These are phyloP conservation scores for Peromyscus nudipes DNA, from an alignment of 2,797 vertebrate genomes.

Conservation along the genomic window DNA sequence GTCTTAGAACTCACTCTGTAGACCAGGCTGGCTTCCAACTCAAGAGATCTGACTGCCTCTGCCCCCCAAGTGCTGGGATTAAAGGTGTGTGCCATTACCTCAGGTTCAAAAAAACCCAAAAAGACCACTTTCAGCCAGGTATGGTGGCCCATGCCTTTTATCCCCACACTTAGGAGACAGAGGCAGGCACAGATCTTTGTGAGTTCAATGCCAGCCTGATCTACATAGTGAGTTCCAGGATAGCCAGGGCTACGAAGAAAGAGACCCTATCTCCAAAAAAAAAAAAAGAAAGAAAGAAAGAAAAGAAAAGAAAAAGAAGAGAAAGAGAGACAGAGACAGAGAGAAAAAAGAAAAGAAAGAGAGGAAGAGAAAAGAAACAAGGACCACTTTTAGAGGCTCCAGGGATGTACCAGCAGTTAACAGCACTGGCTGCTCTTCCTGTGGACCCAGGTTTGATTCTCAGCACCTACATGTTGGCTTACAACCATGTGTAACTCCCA, in stretches of 20 bases:
- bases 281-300: too few species aligned
- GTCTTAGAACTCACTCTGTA: background rate
- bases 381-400: background rate
- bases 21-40: background rate
- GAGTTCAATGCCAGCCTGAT: background rate
- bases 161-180: background rate
- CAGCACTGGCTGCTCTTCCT: background rate
- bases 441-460: background rate
- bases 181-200: background rate
- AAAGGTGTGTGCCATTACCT: background rate
- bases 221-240: background rate
- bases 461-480: background rate
- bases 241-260: background rate
- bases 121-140: background rate
- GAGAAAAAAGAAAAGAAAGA: too few species aligned
- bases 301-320: too few species aligned
- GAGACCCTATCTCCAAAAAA: background rate
- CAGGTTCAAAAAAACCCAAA: too few species aligned
- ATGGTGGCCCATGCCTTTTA: background rate
- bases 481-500: background rate
- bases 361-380: too few species aligned
- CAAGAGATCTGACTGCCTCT: background rate
- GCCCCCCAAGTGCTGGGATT: background rate
- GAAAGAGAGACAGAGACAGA: rapidly evolving
- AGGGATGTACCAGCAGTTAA: background rate